Percentiles rank a stretch among this genome's conserved stretches.
Evolutionary conservation across 2,888 invertebrate species (phyloP).

Genomic region (Endomychus coccineus): DNA sequence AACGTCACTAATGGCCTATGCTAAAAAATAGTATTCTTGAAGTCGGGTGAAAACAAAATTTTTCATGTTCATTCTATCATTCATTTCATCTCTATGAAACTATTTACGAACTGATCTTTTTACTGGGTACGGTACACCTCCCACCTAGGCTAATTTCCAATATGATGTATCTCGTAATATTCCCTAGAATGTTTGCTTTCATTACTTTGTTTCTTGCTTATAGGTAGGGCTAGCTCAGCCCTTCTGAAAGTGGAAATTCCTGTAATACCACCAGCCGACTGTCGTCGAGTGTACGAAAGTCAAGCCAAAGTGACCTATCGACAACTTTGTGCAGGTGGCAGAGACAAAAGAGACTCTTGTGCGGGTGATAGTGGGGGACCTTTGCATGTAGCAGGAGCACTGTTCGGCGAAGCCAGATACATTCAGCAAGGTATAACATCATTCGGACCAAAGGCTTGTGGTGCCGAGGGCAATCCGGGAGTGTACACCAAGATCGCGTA

Average conservation of each 20-base stretch:
- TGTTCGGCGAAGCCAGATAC: slow-evolving; percentile 40
- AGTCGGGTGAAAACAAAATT: too few species aligned
- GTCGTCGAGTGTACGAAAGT: slow-evolving; percentile 29
- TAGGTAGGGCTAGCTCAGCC: slow-evolving; percentile 32
- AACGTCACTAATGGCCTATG: too few species aligned
- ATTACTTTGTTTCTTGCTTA: too few species aligned
- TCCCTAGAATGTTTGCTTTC: too few species aligned
- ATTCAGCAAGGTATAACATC: slow-evolving; percentile 51
- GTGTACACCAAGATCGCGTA: slow-evolving; percentile 58
- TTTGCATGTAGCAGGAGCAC: slow-evolving; percentile 40
- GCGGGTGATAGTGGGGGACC: slow-evolving; percentile 65
- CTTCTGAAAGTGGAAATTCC: slow-evolving; percentile 44
- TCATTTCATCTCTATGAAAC: too few species aligned
- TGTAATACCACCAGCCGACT: slow-evolving; percentile 37
- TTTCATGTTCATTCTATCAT: too few species aligned
- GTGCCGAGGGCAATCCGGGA: slow-evolving; percentile 52
- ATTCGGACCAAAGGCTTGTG: slow-evolving; percentile 42
- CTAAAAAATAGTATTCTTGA: too few species aligned
- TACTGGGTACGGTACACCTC: too few species aligned
- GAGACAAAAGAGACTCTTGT: slow-evolving; percentile 54
- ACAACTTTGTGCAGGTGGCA: slow-evolving; percentile 61
- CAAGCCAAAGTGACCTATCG: slow-evolving; percentile 29
- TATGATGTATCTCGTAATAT: too few species aligned
- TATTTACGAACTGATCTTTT: too few species aligned
- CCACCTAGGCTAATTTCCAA: too few species aligned